Conservation (phyloP, 64 coral and sea anemone genomes). For the Exaiptasia diaphana region DNA sequence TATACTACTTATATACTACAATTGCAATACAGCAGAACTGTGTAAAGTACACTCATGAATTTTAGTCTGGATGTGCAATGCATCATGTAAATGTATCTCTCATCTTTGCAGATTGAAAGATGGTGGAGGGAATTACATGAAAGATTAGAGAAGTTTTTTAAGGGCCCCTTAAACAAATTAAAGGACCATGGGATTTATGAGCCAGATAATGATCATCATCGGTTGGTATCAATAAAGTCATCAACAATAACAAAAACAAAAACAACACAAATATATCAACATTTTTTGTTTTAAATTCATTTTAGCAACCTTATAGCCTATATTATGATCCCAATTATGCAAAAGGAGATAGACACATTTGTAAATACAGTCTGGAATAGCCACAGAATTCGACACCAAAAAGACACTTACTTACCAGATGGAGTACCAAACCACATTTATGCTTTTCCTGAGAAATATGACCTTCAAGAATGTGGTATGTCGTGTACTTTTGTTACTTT, state of each 20-base stretch:
- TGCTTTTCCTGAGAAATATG: conserved; percentile 15
- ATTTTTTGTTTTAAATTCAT: not conserved
- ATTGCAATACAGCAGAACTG: no score
- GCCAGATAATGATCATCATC: conserved; percentile 42
- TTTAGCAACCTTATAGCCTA: conserved; percentile 56
- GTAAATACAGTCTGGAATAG: conserved; percentile 42
- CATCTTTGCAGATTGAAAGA: conserved; percentile 48
- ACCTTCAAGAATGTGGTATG: conserved; percentile 24
- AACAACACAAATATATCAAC: no score
- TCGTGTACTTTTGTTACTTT: not conserved
- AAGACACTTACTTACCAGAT: conserved; percentile 44
- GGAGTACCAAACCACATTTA: conserved; percentile 37
- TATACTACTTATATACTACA: no score
- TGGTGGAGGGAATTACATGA: conserved; percentile 70
- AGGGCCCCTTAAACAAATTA: conserved; percentile 34
- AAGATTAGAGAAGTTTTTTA: conserved; percentile 62
- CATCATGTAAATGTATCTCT: no score
- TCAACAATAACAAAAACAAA: no score
- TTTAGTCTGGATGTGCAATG: no score
- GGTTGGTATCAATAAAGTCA: no score
- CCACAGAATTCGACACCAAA: conserved; percentile 33
- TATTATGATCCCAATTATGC: conserved; percentile 51
- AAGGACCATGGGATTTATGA: conserved; percentile 65
- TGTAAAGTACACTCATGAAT: no score
- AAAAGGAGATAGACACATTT: conserved; percentile 50